These are phyloP conservation scores for Oligia latruncula DNA, from an alignment of 2,888 invertebrate species.

Conservation along the genomic window DNA sequence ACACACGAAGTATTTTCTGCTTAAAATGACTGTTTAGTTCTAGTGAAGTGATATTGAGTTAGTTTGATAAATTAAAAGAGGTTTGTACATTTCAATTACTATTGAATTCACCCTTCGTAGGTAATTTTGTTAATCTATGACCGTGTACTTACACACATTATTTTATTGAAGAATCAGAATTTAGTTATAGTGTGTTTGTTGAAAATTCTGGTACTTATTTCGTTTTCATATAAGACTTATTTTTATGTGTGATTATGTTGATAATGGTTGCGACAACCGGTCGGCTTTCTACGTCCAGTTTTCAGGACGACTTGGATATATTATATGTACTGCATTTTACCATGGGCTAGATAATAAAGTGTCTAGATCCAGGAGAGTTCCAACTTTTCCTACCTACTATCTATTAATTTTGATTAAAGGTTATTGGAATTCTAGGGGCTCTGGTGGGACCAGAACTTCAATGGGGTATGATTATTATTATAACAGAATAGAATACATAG, in stretches of 20 bases:
- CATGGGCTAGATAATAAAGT: not conserved
- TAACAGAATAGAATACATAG: not conserved
- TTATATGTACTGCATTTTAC: not conserved
- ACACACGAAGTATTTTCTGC: slow-evolving; percentile 35
- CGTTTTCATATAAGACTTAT: slow-evolving; percentile 14
- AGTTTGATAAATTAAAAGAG: slow-evolving; percentile 30
- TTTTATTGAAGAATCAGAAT: slow-evolving; percentile 26
- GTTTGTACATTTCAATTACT: slow-evolving; percentile 44
- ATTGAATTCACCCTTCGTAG: slow-evolving; percentile 15
- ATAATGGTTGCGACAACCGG: slow-evolving; percentile 29
- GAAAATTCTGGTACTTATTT: slow-evolving; percentile 5
- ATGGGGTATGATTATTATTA: not conserved
- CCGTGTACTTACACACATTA: not conserved
- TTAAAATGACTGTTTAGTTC: slow-evolving; percentile 38
- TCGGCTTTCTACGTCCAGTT: slow-evolving; percentile 32
- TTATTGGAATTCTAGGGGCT: not conserved
- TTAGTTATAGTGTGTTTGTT: not conserved
- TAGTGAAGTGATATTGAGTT: slow-evolving; percentile 41
- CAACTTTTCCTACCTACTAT: not conserved
- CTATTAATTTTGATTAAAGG: not conserved
- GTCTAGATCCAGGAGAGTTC: not conserved
- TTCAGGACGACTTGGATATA: slow-evolving; percentile 26
- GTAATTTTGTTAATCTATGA: not conserved
- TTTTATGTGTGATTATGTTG: slow-evolving; percentile 32
- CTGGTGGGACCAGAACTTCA: too few relatives aligned